phyloP scores from a whole-genome alignment of 2,888 invertebrate species.

The Netelia inedita region DNA sequence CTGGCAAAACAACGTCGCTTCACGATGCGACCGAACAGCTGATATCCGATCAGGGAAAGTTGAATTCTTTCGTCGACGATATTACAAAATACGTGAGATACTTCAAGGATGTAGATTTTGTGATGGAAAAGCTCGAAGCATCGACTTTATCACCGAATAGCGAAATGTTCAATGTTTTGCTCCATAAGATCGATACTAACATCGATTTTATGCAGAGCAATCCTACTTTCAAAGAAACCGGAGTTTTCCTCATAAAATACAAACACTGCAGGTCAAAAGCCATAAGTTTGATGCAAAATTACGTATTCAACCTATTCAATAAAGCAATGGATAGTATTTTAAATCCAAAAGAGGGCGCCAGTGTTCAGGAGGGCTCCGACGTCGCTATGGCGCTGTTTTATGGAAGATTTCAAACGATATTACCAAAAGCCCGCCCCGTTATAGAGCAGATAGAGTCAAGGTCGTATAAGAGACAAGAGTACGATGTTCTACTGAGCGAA shows the following conservation, averaged over 20 bases:
- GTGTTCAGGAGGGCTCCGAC: conserved; percentile 85
- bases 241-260: conserved; percentile 93
- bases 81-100: conserved; percentile 93
- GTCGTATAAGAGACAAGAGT: conserved; percentile 91
- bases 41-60: conserved; percentile 93
- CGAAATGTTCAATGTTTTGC: conserved; percentile 92
- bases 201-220: conserved; percentile 93
- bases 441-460: conserved; percentile 94
- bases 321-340: conserved; percentile 89
- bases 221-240: conserved; percentile 94
- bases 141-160: conserved; percentile 93
- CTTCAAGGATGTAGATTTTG: conserved; percentile 93
- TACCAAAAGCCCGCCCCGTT: conserved; percentile 93
- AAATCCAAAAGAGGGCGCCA: conserved; percentile 76
- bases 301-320: conserved; percentile 91
- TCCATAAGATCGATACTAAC: conserved; percentile 95
- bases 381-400: conserved; percentile 95
- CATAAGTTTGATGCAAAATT: conserved; percentile 92
- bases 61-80: conserved; percentile 92
- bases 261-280: conserved; percentile 94
- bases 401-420: conserved; percentile 97
- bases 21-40: conserved; percentile 97
- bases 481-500: conserved; percentile 91
- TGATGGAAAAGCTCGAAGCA: conserved; percentile 92
- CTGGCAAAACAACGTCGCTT: conserved; percentile 96